phyloP scores from a whole-genome alignment of 2,797 vertebrate genomes.

The Anomalospiza imberbis region DNA sequence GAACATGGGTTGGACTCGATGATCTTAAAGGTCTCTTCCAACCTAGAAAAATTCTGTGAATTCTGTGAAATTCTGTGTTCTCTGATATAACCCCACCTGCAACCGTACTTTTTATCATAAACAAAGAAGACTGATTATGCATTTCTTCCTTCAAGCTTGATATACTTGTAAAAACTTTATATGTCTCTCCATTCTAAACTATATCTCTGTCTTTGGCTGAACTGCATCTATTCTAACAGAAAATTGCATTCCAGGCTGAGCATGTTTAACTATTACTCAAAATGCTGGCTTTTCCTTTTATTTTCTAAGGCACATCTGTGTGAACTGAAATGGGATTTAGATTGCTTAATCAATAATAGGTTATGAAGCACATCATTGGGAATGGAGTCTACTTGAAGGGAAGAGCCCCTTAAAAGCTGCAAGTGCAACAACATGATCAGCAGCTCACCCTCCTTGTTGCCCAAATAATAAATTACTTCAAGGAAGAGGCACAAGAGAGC shows the following conservation, averaged over 20 bases:
- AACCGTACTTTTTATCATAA: not conserved
- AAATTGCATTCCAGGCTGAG: not conserved
- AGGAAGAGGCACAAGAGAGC: not conserved
- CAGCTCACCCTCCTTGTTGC: not conserved
- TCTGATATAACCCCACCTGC: not conserved
- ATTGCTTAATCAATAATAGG: slow-evolving; percentile 44
- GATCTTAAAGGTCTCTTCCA: no score
- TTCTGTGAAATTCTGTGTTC: no score
- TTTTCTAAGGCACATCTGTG: slow-evolving; percentile 1
- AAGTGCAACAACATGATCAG: not conserved
- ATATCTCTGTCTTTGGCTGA: not conserved
- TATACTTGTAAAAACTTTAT: slow-evolving; percentile 11
- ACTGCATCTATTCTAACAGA: slow-evolving; percentile 1
- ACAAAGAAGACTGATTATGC: not conserved
- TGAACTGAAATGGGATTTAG: slow-evolving; percentile 38
- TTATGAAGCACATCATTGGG: not conserved
- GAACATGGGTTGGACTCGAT: no score
- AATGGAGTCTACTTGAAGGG: not conserved
- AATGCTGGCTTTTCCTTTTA: not conserved
- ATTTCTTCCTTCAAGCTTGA: not conserved
- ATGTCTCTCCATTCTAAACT: not conserved
- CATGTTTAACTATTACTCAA: slow-evolving; percentile 6
- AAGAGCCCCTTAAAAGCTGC: not conserved
- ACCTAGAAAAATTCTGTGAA: no score
- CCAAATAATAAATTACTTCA: slow-evolving; percentile 29